Conservation (phyloP, 2,888 invertebrate species). For the Lasioglossum morio region DNA sequence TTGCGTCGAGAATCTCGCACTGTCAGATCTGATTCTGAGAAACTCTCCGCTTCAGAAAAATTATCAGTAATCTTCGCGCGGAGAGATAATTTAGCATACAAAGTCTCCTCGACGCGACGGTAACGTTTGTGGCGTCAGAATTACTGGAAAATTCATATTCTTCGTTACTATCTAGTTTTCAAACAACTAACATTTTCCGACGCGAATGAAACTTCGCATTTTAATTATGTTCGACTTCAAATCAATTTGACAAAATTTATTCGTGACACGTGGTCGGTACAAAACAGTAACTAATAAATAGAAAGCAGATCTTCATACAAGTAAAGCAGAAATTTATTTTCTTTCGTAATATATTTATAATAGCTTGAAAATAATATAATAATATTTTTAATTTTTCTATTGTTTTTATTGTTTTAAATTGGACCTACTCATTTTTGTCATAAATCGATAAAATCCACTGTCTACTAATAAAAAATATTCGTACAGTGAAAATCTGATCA, state of each 20-base stretch:
- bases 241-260: background rate
- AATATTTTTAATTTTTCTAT: too few relatives aligned
- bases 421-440: too few relatives aligned
- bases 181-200: background rate
- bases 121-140: background rate
- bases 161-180: background rate
- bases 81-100: background rate
- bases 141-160: background rate
- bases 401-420: too few relatives aligned
- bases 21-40: conserved; percentile 52
- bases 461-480: too few relatives aligned
- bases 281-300: too few relatives aligned
- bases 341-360: too few relatives aligned
- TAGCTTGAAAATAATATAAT: too few relatives aligned
- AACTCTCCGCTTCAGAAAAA: conserved; percentile 38
- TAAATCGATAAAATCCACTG: too few relatives aligned
- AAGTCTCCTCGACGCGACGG: background rate
- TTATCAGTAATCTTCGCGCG: conserved; percentile 38
- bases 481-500: too few relatives aligned
- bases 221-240: background rate
- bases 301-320: too few relatives aligned
- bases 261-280: too few relatives aligned
- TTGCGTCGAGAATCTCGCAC: conserved; percentile 38
- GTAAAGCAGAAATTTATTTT: too few relatives aligned
- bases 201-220: background rate